Evolutionary conservation across 2,888 invertebrate genomes (phyloP), one percentile per base, ranked within the genome.

Genomic region (Trachelus iudaicus): DNA sequence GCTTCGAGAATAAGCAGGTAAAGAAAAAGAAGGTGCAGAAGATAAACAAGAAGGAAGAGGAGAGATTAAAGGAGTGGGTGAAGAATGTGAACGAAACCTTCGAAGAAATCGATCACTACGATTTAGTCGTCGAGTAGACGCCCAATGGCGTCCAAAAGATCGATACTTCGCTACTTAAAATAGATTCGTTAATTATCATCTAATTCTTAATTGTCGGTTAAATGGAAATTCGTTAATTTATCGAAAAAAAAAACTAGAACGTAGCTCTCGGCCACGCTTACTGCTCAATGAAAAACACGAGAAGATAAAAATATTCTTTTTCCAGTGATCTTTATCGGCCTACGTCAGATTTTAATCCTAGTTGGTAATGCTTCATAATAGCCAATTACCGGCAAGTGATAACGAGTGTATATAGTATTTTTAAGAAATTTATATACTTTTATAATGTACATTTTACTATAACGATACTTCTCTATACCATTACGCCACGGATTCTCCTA

Each of bases 101-200:
- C 76, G 83, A 85, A 23, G 90, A 90, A 81, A 87, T 90, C 71
- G 90, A 90, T 37, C 79, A 89, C 23, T 86, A 84, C 71, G 87
- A 89, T 78, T 83, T 90, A 31, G 75, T 89, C 1, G 86, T 90
- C 3, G 90, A 90, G 78, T 89, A 82, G 84, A 75, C n/a, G n/a
- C n/a, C 56, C 23, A 23, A 56, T 56, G 2, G 9, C 23, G 1
- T 23, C 9, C 23, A 23, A 56, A 23, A 56, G 30, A 31, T 34
- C 9, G 2, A 3, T 71, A 23, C 34, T 30, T 71, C 11, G 30
- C 34, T 15, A 31, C 30, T 71, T 71, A 15, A 30, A 30, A n/a
- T 15, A 71, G 9, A 71, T 40, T 40, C 40, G 15, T 40, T 4
- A 40, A 23, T 56, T 9, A 23, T 56, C 56, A 23, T 23, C 6